Conservation (phyloP, 2,888 invertebrate species). For the Aromia moschata region DNA sequence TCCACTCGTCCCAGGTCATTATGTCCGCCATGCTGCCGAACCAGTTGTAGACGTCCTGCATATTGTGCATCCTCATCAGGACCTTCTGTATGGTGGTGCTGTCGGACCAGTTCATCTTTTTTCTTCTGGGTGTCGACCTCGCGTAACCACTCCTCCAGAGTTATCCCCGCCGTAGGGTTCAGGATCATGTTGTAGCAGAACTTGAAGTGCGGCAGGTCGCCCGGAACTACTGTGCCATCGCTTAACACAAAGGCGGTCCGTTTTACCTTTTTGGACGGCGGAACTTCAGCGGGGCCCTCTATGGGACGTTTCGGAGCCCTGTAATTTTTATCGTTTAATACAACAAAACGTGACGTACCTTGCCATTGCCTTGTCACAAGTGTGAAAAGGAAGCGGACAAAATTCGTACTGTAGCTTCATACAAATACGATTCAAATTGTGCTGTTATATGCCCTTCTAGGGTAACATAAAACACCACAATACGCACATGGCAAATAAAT, state of each 20-base stretch:
- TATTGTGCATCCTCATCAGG: neutral
- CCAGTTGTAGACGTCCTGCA: conserved; percentile 7
- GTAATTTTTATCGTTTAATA: neutral
- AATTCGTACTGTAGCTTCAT: too few relatives aligned
- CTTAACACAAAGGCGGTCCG: neutral
- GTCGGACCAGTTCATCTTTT: conserved; percentile 10
- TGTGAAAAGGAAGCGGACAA: too few relatives aligned
- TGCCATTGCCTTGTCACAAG: too few relatives aligned
- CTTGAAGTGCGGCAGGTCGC: conserved; percentile 3
- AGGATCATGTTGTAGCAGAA: neutral
- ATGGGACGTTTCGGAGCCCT: conserved; percentile 1
- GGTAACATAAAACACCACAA: too few relatives aligned
- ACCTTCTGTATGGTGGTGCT: conserved; percentile 14
- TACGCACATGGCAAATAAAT: too few relatives aligned
- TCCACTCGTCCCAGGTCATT: conserved; percentile 13
- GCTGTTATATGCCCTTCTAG: too few relatives aligned
- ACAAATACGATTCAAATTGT: too few relatives aligned
- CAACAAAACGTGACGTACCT: too few relatives aligned
- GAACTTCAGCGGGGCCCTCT: neutral
- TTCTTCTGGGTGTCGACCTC: conserved; percentile 1
- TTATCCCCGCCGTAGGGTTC: neutral
- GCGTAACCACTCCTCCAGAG: conserved; percentile 2
- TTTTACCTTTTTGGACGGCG: neutral
- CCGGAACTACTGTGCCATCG: neutral
- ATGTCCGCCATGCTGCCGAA: conserved; percentile 14